phyloP scores from a whole-genome alignment of 2,888 invertebrate genomes.

The Phyllotreta striolata region DNA sequence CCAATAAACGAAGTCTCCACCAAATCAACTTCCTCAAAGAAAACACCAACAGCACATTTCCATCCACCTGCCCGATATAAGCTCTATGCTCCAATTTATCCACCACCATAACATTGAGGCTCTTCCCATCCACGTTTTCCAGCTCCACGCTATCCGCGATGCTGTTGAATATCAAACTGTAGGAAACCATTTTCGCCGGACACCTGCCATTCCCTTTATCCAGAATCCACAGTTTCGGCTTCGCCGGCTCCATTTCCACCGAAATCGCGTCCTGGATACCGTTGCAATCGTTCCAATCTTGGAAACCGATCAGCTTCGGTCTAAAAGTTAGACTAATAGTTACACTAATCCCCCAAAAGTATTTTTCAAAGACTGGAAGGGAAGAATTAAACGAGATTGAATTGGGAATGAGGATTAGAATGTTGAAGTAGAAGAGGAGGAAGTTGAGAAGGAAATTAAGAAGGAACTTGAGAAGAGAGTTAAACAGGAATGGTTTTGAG shows the following conservation, averaged over 20 bases:
- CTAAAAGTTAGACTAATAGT: too few species aligned
- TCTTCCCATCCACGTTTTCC: conserved; percentile 44
- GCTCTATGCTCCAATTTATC: conserved; percentile 55
- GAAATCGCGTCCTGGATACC: conserved; percentile 58
- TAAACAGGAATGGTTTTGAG: too few species aligned
- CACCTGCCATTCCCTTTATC: conserved; percentile 59
- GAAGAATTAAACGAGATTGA: not conserved
- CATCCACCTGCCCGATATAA: conserved; percentile 57
- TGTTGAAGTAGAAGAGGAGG: too few species aligned
- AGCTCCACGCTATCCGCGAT: conserved; percentile 45
- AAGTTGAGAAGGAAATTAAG: too few species aligned
- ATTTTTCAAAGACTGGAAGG: not conserved
- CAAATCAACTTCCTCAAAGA: conserved; percentile 52
- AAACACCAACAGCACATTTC: conserved; percentile 50
- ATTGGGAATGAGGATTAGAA: too few species aligned
- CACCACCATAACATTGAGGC: conserved; percentile 54
- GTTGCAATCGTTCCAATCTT: conserved; percentile 52
- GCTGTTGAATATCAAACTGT: conserved; percentile 56
- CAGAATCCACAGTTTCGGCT: conserved; percentile 61
- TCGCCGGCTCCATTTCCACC: conserved; percentile 56
- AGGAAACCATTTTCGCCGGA: conserved; percentile 59
- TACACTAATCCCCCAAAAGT: too few species aligned
- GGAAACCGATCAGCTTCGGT: conserved; percentile 40
- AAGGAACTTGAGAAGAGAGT: too few species aligned
- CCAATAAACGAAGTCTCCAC: conserved; percentile 53